Conservation (phyloP, 2,113 vertebrate species). For the Cyprinus carpio region DNA sequence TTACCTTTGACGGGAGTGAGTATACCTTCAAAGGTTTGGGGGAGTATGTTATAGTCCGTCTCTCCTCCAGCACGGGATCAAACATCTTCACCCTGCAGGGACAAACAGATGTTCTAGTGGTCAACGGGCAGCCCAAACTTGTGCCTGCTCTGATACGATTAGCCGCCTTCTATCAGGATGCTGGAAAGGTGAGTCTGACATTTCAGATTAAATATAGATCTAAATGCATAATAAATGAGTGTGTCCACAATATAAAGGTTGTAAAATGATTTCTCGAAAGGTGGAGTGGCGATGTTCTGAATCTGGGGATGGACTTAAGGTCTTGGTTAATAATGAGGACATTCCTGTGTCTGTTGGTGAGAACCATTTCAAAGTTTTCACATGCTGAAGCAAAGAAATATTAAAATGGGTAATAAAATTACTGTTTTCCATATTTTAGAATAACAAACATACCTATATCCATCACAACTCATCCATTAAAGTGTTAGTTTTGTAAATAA, state of each 20-base stretch:
- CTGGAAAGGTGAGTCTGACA: conserved; percentile 73
- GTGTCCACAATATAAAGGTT: not conserved
- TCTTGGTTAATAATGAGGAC: conserved; percentile 73
- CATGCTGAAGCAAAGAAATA: not conserved
- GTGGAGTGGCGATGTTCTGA: conserved; percentile 76
- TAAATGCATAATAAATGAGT: not conserved
- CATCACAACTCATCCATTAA: not conserved
- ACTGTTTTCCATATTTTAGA: not conserved
- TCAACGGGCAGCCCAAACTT: conserved; percentile 57
- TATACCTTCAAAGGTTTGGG: conserved; percentile 81
- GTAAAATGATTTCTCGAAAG: conserved; percentile 62
- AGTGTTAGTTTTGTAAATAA: not conserved
- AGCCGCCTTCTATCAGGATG: conserved; percentile 80
- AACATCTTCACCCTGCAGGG: conserved; percentile 84
- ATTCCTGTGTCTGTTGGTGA: conserved; percentile 72
- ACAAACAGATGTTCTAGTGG: conserved; percentile 66
- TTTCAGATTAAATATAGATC: not conserved
- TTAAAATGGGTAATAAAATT: too few relatives aligned
- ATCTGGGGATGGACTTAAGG: conserved; percentile 63
- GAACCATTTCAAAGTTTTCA: not conserved
- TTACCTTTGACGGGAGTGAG: conserved; percentile 77
- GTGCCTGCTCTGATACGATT: conserved; percentile 74
- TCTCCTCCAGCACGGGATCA: conserved; percentile 76
- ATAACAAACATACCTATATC: not conserved
- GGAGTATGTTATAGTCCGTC: conserved; percentile 78